A percentile compares a stretch with the other conserved stretches of the same genome.
Conservation (phyloP, 1,140 invertebrate species). For the Drosophila subpulchrella region DNA sequence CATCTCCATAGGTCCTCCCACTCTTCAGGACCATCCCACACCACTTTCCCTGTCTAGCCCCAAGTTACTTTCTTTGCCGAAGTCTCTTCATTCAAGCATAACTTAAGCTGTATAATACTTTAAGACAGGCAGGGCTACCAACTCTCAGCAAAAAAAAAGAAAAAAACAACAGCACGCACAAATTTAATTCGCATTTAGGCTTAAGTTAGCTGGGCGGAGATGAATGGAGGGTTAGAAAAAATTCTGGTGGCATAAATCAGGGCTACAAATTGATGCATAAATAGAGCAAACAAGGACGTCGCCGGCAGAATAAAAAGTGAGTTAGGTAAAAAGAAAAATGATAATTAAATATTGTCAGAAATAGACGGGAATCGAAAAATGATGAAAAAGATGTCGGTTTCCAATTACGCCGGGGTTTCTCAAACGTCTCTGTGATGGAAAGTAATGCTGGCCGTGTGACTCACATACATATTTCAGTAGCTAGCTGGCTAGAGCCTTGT, state of each 20-base stretch:
- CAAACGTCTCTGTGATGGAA: slow-evolving; percentile 29
- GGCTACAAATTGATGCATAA: slow-evolving; percentile 78
- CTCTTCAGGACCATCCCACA: neutral
- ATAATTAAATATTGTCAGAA: slow-evolving; percentile 78
- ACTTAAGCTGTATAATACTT: slow-evolving; percentile 74
- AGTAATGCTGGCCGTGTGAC: slow-evolving; percentile 14
- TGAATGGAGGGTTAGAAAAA: slow-evolving; percentile 24
- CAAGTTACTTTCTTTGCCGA: slow-evolving; percentile 7
- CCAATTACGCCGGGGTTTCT: slow-evolving; percentile 42
- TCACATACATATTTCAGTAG: slow-evolving; percentile 58
- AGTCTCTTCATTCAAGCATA: slow-evolving; percentile 19
- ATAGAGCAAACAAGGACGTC: slow-evolving; percentile 68
- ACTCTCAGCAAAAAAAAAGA: slow-evolving; percentile 35
- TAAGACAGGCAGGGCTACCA: slow-evolving; percentile 59
- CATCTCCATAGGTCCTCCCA: slow-evolving; percentile 23
- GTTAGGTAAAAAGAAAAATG: slow-evolving; percentile 50
- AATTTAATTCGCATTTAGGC: slow-evolving; percentile 80
- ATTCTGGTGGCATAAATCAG: slow-evolving; percentile 74
- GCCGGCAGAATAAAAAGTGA: slow-evolving; percentile 25
- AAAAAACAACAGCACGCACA: slow-evolving; percentile 45
- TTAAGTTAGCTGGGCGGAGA: neutral
- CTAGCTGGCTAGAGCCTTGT: slow-evolving; percentile 56
- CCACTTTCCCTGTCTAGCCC: slow-evolving; percentile 9
- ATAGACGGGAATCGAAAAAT: slow-evolving; percentile 59
- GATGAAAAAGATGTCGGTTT: slow-evolving; percentile 35